Percentiles rank a stretch among this genome's conserved stretches.
Conservation (phyloP, 2,113 vertebrate species). For the Macheiramphus alcinus region DNA sequence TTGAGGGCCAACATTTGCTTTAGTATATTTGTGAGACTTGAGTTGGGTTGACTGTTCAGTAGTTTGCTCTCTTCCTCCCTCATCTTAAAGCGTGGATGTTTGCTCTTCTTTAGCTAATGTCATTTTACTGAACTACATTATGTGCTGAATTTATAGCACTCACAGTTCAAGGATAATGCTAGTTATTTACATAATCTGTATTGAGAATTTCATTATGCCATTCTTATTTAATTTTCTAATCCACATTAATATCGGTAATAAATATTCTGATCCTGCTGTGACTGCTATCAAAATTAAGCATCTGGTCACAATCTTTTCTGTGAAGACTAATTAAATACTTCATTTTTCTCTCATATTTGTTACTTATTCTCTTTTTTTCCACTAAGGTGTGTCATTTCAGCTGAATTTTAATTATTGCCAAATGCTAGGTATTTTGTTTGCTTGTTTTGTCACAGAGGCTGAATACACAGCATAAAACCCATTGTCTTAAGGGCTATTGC, state of each 20-base stretch:
- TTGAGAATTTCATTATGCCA: not conserved
- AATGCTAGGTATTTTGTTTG: not conserved
- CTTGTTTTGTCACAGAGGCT: not conserved
- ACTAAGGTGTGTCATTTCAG: not conserved
- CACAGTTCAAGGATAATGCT: not conserved
- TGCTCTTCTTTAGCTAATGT: not conserved
- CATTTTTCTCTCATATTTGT: not conserved
- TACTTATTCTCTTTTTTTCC: not conserved
- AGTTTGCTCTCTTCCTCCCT: not conserved
- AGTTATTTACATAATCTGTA: not conserved
- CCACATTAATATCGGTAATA: not conserved
- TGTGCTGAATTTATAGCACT: not conserved
- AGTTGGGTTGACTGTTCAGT: not conserved
- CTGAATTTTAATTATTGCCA: not conserved
- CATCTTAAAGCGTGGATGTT: not conserved
- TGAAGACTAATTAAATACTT: not conserved
- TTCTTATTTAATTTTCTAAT: not conserved
- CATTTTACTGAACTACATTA: not conserved
- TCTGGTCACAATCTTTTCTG: not conserved
- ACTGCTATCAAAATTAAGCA: not conserved
- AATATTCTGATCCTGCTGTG: not conserved
- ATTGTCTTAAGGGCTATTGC: not conserved
- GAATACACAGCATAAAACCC: not conserved
- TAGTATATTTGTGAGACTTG: not conserved
- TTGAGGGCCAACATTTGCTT: not conserved